A percentile compares a stretch with the other conserved stretches of the same genome.
Conservation (phyloP, 1,140 invertebrate species). For the Drosophila tropicalis region DNA sequence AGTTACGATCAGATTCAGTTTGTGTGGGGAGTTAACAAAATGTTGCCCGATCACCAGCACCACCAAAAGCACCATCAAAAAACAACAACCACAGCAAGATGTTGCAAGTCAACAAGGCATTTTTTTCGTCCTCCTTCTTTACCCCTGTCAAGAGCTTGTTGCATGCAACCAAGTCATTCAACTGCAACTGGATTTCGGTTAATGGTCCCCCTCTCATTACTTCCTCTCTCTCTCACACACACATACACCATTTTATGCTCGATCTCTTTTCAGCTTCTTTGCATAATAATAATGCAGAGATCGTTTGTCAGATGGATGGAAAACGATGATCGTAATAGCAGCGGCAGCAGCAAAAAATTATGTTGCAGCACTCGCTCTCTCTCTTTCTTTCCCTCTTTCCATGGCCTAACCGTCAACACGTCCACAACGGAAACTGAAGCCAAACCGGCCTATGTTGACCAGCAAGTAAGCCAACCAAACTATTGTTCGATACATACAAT, state of each 20-base stretch:
- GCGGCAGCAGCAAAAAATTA: constrained; percentile 21
- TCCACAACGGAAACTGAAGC: constrained; percentile 29
- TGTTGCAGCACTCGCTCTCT: constrained; percentile 36
- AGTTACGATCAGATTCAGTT: constrained; percentile 29
- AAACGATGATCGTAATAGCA: constrained; percentile 51
- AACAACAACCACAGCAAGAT: constrained; percentile 27
- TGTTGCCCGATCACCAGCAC: background rate
- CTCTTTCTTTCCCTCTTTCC: background rate
- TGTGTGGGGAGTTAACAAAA: constrained; percentile 12
- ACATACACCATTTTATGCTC: constrained; percentile 33
- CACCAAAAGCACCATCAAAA: no score
- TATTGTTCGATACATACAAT: constrained; percentile 33
- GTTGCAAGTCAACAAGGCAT: constrained; percentile 49
- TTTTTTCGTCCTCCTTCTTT: constrained; percentile 5
- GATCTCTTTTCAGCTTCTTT: constrained; percentile 54
- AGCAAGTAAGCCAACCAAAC: background rate
- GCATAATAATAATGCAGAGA: constrained; percentile 66
- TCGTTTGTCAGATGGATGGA: constrained; percentile 39
- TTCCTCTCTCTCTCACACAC: constrained; percentile 11
- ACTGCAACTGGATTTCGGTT: constrained; percentile 76
- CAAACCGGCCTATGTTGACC: background rate
- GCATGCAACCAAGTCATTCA: constrained; percentile 68
- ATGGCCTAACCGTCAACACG: background rate
- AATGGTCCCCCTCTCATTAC: constrained; percentile 57
- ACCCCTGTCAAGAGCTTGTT: constrained; percentile 23